Base-by-base conservation (phyloP, 2,888 invertebrate genomes). In the Ophion costatus region DNA sequence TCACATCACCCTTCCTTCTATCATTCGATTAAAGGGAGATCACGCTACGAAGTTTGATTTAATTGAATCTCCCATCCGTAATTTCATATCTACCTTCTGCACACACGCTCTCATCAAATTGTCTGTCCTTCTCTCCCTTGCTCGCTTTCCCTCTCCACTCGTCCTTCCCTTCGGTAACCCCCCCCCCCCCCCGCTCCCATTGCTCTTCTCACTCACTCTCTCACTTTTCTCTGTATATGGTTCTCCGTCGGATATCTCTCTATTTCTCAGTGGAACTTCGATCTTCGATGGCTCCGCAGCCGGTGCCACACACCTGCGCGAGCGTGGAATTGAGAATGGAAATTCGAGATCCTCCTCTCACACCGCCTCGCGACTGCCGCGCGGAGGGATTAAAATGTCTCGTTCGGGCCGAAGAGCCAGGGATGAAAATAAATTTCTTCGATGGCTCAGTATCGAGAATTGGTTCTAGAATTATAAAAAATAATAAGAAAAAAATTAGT, bases 81-180 rank as follows among this genome's bases (percentile, higher is more conserved):
- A 93, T 92, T 92, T 92, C 93, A 92, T 93, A 93, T 93, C 93
- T 93, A 90, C 91, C 90, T 92, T 92, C 89, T 89, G 92, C 93
- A 93, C 90, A 92, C 92, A 90, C 90, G 89, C 88, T 89, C 88
- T 80, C 74, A 66, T 64, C 63, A 61, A 81, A 73, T 57, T 71
- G 63, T 83, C 71, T 75, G 42, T 71, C 77, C 82, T 71, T 78
- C 82, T 67, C 64, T 56, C 70, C 73, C 67, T 84, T 69, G 63
- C 80, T 73, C 66, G 63, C 79, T 64, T 45, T 24, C 24, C 45
- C 22, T 51, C 77, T 83, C 67, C 66, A 20, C 22, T 24, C 22
- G 67, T 69, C 45, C 11, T 17, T 38, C 64, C 38, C 17, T 67
- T 38, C n/a, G 14, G 5, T 17, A 0, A 10, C 14, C 22, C 9